Percentiles rank a stretch among this genome's conserved stretches.
Evolutionary conservation across 2,888 invertebrate genomes (phyloP).

Genomic region (Mythimna loreyi): DNA sequence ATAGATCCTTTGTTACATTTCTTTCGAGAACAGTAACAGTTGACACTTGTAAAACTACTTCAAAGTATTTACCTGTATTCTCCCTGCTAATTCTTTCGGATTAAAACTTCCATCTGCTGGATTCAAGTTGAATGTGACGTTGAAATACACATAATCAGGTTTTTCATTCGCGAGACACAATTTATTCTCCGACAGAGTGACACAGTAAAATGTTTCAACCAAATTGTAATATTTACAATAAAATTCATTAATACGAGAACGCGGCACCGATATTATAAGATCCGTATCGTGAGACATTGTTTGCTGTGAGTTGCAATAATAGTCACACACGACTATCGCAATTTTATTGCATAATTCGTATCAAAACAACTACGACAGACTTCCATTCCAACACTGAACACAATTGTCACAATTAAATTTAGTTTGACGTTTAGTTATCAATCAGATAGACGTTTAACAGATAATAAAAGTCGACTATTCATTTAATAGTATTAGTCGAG

Average conservation of each 20-base stretch:
- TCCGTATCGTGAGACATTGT: slow-evolving; percentile 87
- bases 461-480: no score
- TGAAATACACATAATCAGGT: slow-evolving; percentile 84
- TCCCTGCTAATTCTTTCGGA: slow-evolving; percentile 81
- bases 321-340: slow-evolving; percentile 75
- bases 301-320: slow-evolving; percentile 68
- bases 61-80: slow-evolving; percentile 83
- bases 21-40: slow-evolving; percentile 25
- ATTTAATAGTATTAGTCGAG: no score
- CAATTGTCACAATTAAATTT: slow-evolving; percentile 18
- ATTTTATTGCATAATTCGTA: slow-evolving; percentile 83
- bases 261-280: slow-evolving; percentile 84
- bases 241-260: slow-evolving; percentile 84
- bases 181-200: slow-evolving; percentile 85
- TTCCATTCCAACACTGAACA: slow-evolving; percentile 64
- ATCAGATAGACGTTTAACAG: no score
- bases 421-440: slow-evolving; percentile 14
- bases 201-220: slow-evolving; percentile 89
- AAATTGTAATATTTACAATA: slow-evolving; percentile 86
- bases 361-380: slow-evolving; percentile 77
- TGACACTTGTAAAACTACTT: slow-evolving; percentile 26
- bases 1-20: slow-evolving; percentile 64
- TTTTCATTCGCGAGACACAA: slow-evolving; percentile 77
- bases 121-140: slow-evolving; percentile 85
- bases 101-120: slow-evolving; percentile 84